Percentiles rank a stretch among this genome's conserved stretches.
These are phyloP conservation scores for Pandion haliaetus DNA, from an alignment of 2,113 vertebrate species.

Conservation along the genomic window DNA sequence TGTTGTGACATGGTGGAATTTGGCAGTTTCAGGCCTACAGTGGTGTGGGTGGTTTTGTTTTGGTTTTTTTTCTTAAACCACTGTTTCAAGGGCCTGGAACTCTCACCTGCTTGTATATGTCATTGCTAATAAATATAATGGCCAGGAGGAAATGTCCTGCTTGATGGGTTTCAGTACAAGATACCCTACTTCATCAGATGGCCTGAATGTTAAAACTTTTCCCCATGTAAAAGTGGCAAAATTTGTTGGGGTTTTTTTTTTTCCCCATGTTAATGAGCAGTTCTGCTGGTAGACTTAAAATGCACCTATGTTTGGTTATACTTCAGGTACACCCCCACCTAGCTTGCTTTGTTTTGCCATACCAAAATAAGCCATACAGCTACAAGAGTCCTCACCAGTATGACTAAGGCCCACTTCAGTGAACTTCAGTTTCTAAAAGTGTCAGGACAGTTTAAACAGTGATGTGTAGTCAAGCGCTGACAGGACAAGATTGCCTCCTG, in stretches of 20 bases:
- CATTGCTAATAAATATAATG: not conserved
- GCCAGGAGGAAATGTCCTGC: not conserved
- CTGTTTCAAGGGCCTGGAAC: not conserved
- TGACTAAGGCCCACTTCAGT: fast-evolving
- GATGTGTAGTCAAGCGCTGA: not conserved
- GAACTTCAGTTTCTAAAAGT: not conserved
- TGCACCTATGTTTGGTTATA: not conserved
- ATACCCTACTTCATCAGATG: not conserved
- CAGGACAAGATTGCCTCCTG: not conserved
- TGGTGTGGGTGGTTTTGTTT: too few relatives aligned
- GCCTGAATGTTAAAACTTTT: not conserved
- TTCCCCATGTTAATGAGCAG: not conserved
- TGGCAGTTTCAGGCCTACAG: not conserved
- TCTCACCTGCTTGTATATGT: not conserved
- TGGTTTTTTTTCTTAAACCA: not conserved
- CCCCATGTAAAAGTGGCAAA: not conserved
- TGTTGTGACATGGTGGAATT: not conserved
- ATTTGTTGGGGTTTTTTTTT: too few relatives aligned
- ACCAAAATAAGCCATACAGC: not conserved
- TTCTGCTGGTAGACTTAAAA: not conserved
- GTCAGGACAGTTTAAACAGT: not conserved
- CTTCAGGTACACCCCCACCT: not conserved
- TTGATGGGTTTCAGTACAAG: not conserved
- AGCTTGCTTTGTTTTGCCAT: not conserved
- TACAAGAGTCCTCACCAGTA: fast-evolving